These are phyloP conservation scores for Harpegnathos saltator DNA, from an alignment of 1,140 invertebrate species.

Conservation along the genomic window DNA sequence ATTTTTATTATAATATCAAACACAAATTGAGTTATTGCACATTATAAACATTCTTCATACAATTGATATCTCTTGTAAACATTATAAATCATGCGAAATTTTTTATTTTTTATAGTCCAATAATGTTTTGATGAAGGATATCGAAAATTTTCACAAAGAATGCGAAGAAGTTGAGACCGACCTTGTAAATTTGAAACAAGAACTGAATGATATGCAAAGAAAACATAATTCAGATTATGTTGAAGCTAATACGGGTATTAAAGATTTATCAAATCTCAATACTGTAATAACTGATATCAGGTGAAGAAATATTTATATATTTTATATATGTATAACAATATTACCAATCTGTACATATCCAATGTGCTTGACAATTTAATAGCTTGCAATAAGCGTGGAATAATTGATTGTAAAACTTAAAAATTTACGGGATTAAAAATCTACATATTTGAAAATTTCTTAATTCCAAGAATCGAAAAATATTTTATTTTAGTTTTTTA, in stretches of 20 bases:
- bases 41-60: not conserved
- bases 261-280: conserved; percentile 13
- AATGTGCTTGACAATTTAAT: not conserved
- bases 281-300: not conserved
- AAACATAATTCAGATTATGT: not conserved
- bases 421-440: not conserved
- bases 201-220: conserved; percentile 4
- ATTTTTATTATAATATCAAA: conserved; percentile 5
- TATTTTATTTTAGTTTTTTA: no score
- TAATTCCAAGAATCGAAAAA: no score
- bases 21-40: not conserved
- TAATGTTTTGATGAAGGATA: conserved; percentile 27
- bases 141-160: conserved; percentile 14
- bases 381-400: not conserved
- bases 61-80: not conserved
- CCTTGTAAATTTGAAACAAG: not conserved
- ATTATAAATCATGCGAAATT: not conserved
- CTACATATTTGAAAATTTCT: not conserved
- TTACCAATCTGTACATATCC: not conserved
- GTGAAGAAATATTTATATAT: conserved; percentile 9
- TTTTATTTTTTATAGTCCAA: conserved; percentile 11
- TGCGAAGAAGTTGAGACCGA: conserved; percentile 7
- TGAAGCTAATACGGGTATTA: not conserved
- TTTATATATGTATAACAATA: not conserved
- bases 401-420: no score